phyloP scores from a whole-genome alignment of 2,888 invertebrate genomes.

The Brachynemurus nebulosus region DNA sequence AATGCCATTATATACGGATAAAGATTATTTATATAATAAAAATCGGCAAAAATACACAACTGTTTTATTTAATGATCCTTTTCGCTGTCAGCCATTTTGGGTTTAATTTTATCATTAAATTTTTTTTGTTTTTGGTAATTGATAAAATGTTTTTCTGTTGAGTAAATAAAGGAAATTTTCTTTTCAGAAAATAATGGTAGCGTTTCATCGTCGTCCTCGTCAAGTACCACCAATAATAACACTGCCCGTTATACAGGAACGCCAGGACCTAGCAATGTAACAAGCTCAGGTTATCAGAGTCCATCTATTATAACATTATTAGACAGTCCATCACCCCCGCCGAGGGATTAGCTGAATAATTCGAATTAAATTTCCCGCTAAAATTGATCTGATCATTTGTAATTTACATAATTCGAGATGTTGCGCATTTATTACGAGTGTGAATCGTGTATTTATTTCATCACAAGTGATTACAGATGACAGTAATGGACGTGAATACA shows the following conservation, averaged over 20 bases:
- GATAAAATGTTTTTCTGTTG: background rate
- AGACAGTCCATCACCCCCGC: slow-evolving; percentile 48
- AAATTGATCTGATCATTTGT: too few species aligned
- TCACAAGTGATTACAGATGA: too few species aligned
- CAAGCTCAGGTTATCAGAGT: slow-evolving; percentile 48
- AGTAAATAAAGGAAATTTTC: too few species aligned
- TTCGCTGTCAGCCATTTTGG: background rate
- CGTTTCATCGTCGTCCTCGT: background rate
- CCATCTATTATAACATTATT: slow-evolving; percentile 43
- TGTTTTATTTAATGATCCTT: too few species aligned
- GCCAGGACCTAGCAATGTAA: slow-evolving; percentile 35
- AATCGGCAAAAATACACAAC: too few species aligned
- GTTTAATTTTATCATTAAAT: background rate
- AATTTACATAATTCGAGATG: too few species aligned
- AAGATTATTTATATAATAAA: too few species aligned
- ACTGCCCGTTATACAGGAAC: slow-evolving; percentile 16
- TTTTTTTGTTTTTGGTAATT: background rate
- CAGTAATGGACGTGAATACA: too few species aligned
- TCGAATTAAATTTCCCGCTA: too few species aligned
- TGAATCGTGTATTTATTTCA: too few species aligned
- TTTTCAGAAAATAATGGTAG: slow-evolving; percentile 1
- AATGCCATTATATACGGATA: too few species aligned
- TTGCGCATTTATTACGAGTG: too few species aligned
- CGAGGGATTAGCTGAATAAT: slow-evolving; percentile 10
- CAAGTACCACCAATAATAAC: background rate